Evolutionary conservation across 2,888 invertebrate species (phyloP).

Genomic region (Linhomoeus sp.): DNA sequence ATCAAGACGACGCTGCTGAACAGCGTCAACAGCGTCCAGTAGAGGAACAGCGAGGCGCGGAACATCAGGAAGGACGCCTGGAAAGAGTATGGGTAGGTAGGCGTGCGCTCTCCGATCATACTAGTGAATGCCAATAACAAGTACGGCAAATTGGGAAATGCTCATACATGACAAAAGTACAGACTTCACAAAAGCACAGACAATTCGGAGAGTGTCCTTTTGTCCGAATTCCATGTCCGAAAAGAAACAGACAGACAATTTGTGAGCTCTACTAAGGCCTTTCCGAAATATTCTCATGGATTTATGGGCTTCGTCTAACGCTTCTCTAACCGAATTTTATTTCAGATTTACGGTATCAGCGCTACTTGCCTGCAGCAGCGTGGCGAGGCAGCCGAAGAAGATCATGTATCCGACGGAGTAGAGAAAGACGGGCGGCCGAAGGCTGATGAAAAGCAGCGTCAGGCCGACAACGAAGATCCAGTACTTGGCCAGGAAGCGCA

Average conservation of each 20-base stretch:
- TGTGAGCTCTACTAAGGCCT: too few relatives aligned
- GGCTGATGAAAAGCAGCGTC: conserved; percentile 73
- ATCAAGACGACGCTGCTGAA: conserved; percentile 88
- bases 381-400: conserved; percentile 70
- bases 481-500: conserved; percentile 53
- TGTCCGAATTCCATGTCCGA: too few relatives aligned
- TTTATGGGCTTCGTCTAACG: too few relatives aligned
- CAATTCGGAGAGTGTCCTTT: too few relatives aligned
- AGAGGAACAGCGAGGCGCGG: conserved; percentile 76
- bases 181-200: too few relatives aligned
- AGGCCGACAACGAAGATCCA: conserved; percentile 90
- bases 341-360: too few relatives aligned
- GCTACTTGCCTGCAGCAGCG: conserved; percentile 89
- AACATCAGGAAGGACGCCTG: conserved; percentile 76
- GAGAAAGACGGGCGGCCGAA: conserved; percentile 42
- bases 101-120: not conserved
- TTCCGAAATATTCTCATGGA: too few relatives aligned
- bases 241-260: too few relatives aligned
- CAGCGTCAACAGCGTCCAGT: conserved; percentile 83
- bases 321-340: too few relatives aligned
- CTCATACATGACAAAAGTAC: too few relatives aligned
- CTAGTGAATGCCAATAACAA: not conserved
- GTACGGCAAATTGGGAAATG: too few relatives aligned
- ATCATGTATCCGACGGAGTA: conserved; percentile 93
- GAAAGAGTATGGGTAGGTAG: too few relatives aligned